Conservation (phyloP, 35 echinoderm and acorn worm genomes). For the Heliocidaris tuberculata region DNA sequence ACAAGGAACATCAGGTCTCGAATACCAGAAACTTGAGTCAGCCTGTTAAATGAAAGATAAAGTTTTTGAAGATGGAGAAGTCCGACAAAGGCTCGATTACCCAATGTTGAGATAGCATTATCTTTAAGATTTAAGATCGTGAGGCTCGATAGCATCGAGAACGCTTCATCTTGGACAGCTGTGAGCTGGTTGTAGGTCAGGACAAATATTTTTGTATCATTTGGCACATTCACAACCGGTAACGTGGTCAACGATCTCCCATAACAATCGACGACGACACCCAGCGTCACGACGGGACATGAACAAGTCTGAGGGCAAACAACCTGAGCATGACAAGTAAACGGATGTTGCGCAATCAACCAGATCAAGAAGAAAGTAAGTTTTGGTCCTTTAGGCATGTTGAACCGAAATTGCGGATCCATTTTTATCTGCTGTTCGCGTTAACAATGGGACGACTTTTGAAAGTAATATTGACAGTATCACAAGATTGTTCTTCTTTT, state of each 20-base stretch:
- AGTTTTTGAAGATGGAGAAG: not conserved
- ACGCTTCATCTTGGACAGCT: not conserved
- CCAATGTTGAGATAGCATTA: not conserved
- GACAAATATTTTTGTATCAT: not conserved
- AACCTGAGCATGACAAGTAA: not conserved
- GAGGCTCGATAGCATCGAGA: not conserved
- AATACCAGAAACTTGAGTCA: not conserved
- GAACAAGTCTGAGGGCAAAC: not conserved
- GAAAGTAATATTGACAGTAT: not conserved
- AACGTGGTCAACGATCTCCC: not conserved
- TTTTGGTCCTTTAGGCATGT: not conserved
- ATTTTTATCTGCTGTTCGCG: not conserved
- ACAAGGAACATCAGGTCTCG: not conserved
- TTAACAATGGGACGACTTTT: not conserved
- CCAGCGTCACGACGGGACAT: not conserved
- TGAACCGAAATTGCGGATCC: not conserved
- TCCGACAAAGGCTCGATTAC: not conserved
- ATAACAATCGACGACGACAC: not conserved
- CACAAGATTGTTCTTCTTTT: not conserved
- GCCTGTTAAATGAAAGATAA: not conserved
- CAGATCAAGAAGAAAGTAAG: not conserved
- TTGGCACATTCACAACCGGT: not conserved
- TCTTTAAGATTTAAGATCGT: not conserved
- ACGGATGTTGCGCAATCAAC: not conserved
- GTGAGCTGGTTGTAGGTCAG: not conserved